Conservation (phyloP, 2,113 vertebrate genomes). For the Laticauda colubrina region DNA sequence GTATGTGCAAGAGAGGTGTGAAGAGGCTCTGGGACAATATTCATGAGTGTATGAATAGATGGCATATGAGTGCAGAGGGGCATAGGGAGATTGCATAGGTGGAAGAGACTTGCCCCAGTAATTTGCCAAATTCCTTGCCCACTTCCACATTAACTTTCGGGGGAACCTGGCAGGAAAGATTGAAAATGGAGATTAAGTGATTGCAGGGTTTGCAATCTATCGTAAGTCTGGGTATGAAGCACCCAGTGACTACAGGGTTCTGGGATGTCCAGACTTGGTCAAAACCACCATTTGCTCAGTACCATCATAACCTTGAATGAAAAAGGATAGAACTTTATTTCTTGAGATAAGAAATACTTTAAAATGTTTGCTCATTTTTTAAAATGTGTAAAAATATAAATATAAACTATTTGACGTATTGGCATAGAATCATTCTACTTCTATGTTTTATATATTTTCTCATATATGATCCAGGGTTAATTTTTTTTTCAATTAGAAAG, state of each 20-base stretch:
- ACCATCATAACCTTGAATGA: neutral
- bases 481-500: neutral
- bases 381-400: neutral
- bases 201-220: neutral
- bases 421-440: neutral
- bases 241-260: neutral
- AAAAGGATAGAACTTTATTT: neutral
- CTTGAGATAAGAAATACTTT: neutral
- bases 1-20: neutral
- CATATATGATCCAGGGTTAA: neutral
- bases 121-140: neutral
- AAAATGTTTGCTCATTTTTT: neutral
- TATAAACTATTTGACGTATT: neutral
- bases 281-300: neutral
- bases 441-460: neutral
- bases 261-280: neutral
- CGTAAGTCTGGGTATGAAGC: neutral
- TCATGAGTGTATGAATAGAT: neutral
- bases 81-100: neutral
- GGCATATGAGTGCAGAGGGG: neutral
- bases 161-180: neutral
- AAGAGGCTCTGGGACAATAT: neutral
- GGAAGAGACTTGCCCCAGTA: neutral
- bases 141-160: neutral
- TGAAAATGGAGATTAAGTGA: neutral